Percentiles rank a stretch among this genome's conserved stretches.
Conservation (phyloP, 1,140 invertebrate species). For the Drosophila pandora region DNA sequence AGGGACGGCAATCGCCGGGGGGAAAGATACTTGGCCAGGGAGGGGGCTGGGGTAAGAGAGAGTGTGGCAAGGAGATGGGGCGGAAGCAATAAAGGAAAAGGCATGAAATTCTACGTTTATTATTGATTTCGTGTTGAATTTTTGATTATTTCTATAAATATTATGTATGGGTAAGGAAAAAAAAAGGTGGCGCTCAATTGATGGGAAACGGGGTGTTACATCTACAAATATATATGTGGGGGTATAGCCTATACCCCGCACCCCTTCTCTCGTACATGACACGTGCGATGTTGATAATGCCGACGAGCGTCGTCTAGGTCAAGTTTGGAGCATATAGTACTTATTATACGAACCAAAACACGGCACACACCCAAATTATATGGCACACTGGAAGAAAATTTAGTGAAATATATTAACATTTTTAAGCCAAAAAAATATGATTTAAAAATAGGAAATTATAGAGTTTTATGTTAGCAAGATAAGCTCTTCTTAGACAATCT, state of each 20-base stretch:
- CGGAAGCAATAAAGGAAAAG: slow-evolving; percentile 49
- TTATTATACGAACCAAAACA: slow-evolving; percentile 32
- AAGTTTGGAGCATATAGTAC: slow-evolving; percentile 51
- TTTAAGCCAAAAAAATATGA: background rate
- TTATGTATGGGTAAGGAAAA: slow-evolving; percentile 13
- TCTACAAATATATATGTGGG: slow-evolving; percentile 15
- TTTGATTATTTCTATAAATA: slow-evolving; percentile 80
- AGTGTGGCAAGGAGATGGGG: slow-evolving; percentile 2
- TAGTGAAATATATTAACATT: background rate
- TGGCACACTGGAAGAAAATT: slow-evolving; percentile 11
- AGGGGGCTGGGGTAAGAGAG: background rate
- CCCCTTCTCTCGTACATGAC: slow-evolving; percentile 36
- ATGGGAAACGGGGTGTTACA: slow-evolving; percentile 4
- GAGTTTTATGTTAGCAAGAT: no score
- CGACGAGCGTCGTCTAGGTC: slow-evolving; percentile 60
- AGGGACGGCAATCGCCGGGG: slow-evolving; percentile 22
- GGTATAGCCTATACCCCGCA: background rate
- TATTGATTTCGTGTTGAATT: slow-evolving; percentile 76
- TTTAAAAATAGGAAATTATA: no score
- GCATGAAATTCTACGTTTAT: slow-evolving; percentile 64
- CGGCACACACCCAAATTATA: slow-evolving; percentile 30
- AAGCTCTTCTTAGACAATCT: no score
- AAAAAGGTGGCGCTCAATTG: slow-evolving; percentile 13
- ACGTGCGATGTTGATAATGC: slow-evolving; percentile 67
- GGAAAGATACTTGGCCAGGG: background rate